Conservation (phyloP, 2,113 vertebrate genomes). For the Potamarius usumacintae region DNA sequence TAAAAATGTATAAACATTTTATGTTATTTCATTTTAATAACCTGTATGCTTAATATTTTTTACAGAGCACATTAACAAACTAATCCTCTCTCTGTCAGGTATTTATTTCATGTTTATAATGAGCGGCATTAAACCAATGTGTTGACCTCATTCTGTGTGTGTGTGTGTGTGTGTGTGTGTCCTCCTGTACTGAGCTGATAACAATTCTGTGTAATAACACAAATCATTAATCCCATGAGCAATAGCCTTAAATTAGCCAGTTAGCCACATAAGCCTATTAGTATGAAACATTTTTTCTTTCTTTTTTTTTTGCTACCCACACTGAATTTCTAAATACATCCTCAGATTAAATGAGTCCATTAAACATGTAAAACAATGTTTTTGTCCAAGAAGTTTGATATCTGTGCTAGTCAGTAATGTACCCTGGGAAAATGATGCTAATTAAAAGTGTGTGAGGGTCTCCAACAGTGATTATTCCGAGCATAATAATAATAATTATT, state of each 20-base stretch:
- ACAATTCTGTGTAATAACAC: slow-evolving; percentile 15
- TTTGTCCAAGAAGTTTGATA: background rate
- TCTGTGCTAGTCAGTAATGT: slow-evolving; percentile 20
- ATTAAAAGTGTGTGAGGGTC: background rate
- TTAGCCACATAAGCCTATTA: slow-evolving; percentile 24
- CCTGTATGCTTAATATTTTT: slow-evolving; percentile 13
- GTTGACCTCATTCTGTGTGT: slow-evolving; percentile 2
- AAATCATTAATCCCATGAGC: slow-evolving; percentile 27
- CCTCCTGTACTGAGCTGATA: background rate
- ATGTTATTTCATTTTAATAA: slow-evolving; percentile 18
- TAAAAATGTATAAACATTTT: too few relatives aligned
- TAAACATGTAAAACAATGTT: background rate
- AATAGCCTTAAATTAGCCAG: slow-evolving; percentile 15
- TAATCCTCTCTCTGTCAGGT: background rate
- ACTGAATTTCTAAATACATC: background rate
- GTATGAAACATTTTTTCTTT: background rate
- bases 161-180: background rate
- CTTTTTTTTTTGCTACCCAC: background rate
- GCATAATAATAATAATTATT: background rate
- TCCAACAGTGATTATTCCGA: background rate
- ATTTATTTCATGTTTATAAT: slow-evolving; percentile 46
- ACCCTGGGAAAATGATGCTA: background rate
- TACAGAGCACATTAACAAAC: slow-evolving; percentile 40
- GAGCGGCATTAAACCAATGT: slow-evolving; percentile 35
- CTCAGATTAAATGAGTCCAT: background rate